phyloP scores from a whole-genome alignment of 1,140 invertebrate species.

The Pachypsylla venusta region DNA sequence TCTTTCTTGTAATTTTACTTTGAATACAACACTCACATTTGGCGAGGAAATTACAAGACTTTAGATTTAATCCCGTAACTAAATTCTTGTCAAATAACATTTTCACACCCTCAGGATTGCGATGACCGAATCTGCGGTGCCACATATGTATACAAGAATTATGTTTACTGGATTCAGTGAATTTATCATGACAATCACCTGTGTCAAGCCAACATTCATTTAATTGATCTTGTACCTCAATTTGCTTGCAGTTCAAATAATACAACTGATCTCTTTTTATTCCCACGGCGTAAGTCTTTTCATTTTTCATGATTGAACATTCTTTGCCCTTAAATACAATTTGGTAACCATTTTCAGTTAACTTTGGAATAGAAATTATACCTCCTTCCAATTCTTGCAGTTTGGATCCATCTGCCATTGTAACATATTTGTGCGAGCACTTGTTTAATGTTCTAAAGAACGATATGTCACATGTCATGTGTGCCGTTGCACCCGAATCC shows the following conservation, averaged over 20 bases:
- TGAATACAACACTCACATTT: neutral
- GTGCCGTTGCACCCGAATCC: neutral
- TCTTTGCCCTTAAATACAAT: neutral
- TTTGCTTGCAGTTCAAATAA: neutral
- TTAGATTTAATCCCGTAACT: constrained; percentile 16
- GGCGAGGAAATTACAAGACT: constrained; percentile 6
- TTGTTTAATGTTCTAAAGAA: neutral
- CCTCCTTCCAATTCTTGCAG: neutral
- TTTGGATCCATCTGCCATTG: neutral
- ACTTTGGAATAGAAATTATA: neutral
- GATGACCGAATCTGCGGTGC: constrained; percentile 23
- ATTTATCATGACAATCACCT: neutral
- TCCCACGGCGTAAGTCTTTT: neutral
- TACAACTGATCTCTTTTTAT: neutral
- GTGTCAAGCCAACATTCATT: neutral
- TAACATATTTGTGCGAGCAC: neutral
- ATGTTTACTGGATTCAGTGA: neutral
- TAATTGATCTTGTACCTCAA: neutral
- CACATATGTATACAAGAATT: constrained; percentile 19
- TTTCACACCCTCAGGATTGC: constrained; percentile 19
- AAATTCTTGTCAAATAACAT: constrained; percentile 15
- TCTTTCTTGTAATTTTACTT: neutral
- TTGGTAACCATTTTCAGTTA: neutral
- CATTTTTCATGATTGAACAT: neutral
- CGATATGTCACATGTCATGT: neutral